These are phyloP conservation scores for Hypomecis punctinalis DNA, from an alignment of 2,888 invertebrate genomes.

Conservation along the genomic window DNA sequence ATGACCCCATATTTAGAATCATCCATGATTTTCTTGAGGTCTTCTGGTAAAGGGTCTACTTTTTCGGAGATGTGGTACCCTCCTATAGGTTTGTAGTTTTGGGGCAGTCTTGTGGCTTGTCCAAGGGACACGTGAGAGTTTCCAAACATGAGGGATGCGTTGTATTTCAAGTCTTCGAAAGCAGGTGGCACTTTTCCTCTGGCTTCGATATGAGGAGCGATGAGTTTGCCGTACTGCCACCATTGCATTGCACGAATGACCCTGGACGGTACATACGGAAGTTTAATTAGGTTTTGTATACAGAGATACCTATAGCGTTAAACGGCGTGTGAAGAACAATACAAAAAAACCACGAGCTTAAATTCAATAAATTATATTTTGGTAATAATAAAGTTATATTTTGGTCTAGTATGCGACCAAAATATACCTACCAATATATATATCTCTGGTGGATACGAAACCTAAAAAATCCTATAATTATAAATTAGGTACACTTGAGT, in stretches of 20 bases:
- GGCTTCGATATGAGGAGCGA: slow-evolving; percentile 50
- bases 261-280: slow-evolving; percentile 11
- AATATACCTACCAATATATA: no score
- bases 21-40: slow-evolving; percentile 71
- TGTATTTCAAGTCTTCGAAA: slow-evolving; percentile 54
- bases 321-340: no score
- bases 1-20: slow-evolving; percentile 73
- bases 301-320: no score
- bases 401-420: no score
- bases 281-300: background rate
- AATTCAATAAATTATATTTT: no score
- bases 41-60: slow-evolving; percentile 59
- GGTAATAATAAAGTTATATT: no score
- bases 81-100: slow-evolving; percentile 60
- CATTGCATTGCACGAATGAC: slow-evolving; percentile 26
- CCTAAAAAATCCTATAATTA: no score
- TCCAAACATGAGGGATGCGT: slow-evolving; percentile 63
- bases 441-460: no score
- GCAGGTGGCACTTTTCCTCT: slow-evolving; percentile 55
- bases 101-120: slow-evolving; percentile 54
- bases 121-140: slow-evolving; percentile 62
- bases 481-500: no score
- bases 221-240: slow-evolving; percentile 26
- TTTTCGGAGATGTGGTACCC: slow-evolving; percentile 66
- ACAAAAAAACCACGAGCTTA: no score